A percentile compares a stretch with the other conserved stretches of the same genome.
These are phyloP conservation scores for Propsilocerus akamusi DNA, from an alignment of 1,140 invertebrate genomes.

Conservation along the genomic window DNA sequence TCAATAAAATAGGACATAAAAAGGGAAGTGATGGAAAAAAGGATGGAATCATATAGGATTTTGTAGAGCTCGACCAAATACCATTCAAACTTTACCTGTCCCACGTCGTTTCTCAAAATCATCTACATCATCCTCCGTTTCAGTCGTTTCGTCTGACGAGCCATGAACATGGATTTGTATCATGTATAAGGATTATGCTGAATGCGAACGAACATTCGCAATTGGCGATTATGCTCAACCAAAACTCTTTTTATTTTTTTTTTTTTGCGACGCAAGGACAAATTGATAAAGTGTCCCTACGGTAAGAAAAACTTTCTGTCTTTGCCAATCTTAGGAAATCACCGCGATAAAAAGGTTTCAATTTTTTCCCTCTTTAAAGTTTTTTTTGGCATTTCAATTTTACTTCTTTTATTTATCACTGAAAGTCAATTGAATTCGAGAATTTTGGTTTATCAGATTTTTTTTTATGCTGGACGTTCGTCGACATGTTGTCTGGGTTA, in stretches of 20 bases:
- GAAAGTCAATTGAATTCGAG: constrained; percentile 2
- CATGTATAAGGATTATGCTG: too few species aligned
- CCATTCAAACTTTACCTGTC: neutral
- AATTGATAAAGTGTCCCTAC: neutral
- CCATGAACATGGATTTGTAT: too few species aligned
- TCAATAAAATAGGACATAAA: neutral
- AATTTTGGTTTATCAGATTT: constrained; percentile 3
- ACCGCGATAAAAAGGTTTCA: too few species aligned
- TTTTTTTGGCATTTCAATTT: neutral
- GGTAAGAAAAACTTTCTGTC: neutral
- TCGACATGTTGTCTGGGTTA: too few species aligned
- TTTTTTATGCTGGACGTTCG: too few species aligned
- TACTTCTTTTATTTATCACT: neutral
- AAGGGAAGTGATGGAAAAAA: neutral
- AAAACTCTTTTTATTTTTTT: constrained; percentile 2
- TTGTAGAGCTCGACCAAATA: neutral
- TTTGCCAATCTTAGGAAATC: neutral
- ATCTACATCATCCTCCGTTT: too few species aligned
- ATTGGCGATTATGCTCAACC: neutral
- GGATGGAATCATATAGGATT: neutral
- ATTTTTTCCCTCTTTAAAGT: neutral
- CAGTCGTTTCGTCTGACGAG: too few species aligned
- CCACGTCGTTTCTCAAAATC: too few species aligned
- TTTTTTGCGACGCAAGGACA: too few species aligned
- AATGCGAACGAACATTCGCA: too few species aligned